These are phyloP conservation scores for Sciaenops ocellatus DNA, from an alignment of 2,797 vertebrate genomes.

Conservation along the genomic window DNA sequence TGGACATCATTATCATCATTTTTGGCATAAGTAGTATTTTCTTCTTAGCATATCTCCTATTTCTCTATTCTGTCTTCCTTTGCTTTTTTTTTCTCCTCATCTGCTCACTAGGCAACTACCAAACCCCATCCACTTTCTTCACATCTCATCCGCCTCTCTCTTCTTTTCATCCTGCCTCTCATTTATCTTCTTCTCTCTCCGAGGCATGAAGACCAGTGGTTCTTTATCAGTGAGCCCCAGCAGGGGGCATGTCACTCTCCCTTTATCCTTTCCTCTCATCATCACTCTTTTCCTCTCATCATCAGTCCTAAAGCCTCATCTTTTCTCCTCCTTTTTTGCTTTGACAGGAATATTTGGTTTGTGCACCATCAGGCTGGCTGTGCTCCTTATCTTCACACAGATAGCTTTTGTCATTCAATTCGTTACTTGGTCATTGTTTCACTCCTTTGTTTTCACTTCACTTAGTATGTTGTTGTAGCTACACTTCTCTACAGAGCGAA, in stretches of 20 bases:
- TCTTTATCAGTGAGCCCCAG: conserved; percentile 72
- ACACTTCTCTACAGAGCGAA: conserved; percentile 8
- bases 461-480: conserved; percentile 15
- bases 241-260: conserved; percentile 58
- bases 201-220: conserved; percentile 56
- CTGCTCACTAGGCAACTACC: conserved; percentile 30
- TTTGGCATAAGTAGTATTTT: conserved; percentile 24
- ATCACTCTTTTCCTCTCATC: conserved; percentile 41
- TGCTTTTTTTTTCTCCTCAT: conserved; percentile 10
- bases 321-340: conserved; percentile 26
- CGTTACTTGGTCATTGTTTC: conserved; percentile 26
- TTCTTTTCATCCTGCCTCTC: conserved; percentile 57
- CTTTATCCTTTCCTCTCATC: conserved; percentile 46
- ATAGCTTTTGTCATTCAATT: conserved; percentile 38
- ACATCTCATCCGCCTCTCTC: conserved; percentile 55
- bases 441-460: conserved; percentile 18
- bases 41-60: conserved; percentile 21
- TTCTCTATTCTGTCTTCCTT: conserved; percentile 24
- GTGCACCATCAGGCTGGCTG: conserved; percentile 12
- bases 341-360: conserved; percentile 44
- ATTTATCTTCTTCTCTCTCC: conserved; percentile 64
- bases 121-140: conserved; percentile 42
- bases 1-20: conserved; percentile 36
- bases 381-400: conserved; percentile 35
- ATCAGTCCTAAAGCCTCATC: conserved; percentile 31